phyloP scores from a whole-genome alignment of 2,888 invertebrate species.

The Trissolcus brochymenae region DNA sequence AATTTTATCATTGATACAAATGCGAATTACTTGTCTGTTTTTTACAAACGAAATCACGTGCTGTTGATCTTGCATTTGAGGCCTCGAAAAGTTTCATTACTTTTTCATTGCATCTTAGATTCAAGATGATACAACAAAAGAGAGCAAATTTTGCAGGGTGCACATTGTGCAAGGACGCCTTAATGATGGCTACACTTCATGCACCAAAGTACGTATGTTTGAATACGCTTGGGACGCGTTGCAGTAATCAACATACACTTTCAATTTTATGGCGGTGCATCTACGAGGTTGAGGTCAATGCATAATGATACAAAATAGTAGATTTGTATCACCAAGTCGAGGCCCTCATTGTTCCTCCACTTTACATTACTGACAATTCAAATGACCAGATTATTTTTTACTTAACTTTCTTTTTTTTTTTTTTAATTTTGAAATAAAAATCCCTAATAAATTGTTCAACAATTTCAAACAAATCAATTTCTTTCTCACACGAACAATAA shows the following conservation, averaged over 20 bases:
- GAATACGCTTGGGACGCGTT: conserved; percentile 41
- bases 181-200: conserved; percentile 42
- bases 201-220: conserved; percentile 47
- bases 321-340: conserved; percentile 25
- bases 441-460: too few species aligned
- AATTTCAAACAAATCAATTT: too few species aligned
- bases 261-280: conserved; percentile 44
- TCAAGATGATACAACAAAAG: conserved; percentile 22
- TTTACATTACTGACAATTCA: conserved; percentile 12
- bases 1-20: not conserved
- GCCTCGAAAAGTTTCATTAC: conserved; percentile 44
- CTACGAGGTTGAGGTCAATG: conserved; percentile 49
- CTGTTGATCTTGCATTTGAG: conserved; percentile 30
- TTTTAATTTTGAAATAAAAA: too few species aligned
- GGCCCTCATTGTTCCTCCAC: conserved; percentile 23
- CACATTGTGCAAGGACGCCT: conserved; percentile 42
- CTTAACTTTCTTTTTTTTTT: too few species aligned
- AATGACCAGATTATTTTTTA: not conserved
- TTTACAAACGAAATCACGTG: conserved; percentile 21
- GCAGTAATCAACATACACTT: conserved; percentile 43
- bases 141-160: conserved; percentile 35
- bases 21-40: not conserved
- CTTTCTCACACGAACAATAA: too few species aligned
- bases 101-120: conserved; percentile 40
- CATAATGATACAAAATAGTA: conserved; percentile 41